Evolutionary conservation across 2,888 invertebrate species (phyloP).

Genomic region (Deladenus siricidicola): DNA sequence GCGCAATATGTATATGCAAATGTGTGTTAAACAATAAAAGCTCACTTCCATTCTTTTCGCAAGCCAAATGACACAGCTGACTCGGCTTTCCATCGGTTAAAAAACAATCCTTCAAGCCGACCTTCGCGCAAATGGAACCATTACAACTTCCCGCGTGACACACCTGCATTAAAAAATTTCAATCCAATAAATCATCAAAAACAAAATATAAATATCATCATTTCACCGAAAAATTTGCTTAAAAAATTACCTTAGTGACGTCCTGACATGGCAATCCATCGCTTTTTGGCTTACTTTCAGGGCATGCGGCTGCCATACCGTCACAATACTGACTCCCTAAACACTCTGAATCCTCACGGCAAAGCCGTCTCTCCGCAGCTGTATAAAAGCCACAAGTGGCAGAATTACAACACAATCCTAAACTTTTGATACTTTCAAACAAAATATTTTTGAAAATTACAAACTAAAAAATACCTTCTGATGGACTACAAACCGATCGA

Average conservation of each 20-base stretch:
- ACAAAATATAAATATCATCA: neutral
- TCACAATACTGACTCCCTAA: slow-evolving; percentile 44
- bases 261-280: slow-evolving; percentile 92
- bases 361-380: slow-evolving; percentile 56
- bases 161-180: slow-evolving; percentile 58
- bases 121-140: slow-evolving; percentile 87
- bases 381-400: slow-evolving; percentile 64
- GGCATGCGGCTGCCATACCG: slow-evolving; percentile 70
- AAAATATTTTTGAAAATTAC: neutral
- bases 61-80: slow-evolving; percentile 90
- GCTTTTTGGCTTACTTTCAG: slow-evolving; percentile 71
- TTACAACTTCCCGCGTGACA: slow-evolving; percentile 73
- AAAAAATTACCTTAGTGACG: slow-evolving; percentile 66
- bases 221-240: neutral
- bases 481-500: slow-evolving; percentile 61
- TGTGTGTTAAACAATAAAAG: slow-evolving; percentile 2
- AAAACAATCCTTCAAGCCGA: slow-evolving; percentile 90
- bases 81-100: slow-evolving; percentile 64
- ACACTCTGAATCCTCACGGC: slow-evolving; percentile 48
- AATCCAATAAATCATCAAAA: neutral
- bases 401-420: slow-evolving; percentile 76
- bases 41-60: slow-evolving; percentile 57
- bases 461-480: slow-evolving; percentile 66
- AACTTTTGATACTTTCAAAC: neutral
- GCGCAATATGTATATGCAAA: too few relatives aligned